Evolutionary conservation across 2,113 vertebrate species (phyloP), one percentile per base, ranked within the genome.

Genomic region (Ascaphus truei): DNA sequence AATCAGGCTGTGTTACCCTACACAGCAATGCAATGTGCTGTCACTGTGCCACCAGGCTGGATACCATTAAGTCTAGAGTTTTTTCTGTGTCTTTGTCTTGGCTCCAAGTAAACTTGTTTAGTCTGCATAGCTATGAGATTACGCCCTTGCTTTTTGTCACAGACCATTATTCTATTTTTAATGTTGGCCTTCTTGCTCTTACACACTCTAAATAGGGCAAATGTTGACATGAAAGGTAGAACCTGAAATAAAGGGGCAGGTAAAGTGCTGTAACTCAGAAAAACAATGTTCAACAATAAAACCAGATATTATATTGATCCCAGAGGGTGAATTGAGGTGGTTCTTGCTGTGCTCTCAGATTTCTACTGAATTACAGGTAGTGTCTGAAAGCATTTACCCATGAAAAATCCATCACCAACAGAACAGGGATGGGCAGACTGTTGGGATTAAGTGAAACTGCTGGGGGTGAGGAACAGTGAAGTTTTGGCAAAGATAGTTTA

Each of bases 91-190:
- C 36, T 68, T 68, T 57, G 52, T 25, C 22, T 34, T 68, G 52
- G 29, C 27, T 47, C 36, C 29, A 57, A 56, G 18, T 16, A 30
- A 58, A 53, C 52, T 68, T 68, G 64, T 57, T 47, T 68, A 56
- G 39, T 57, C 64, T 68, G 39, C 64, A 68, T 57, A 68, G 22
- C 29, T 48, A 22, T 11, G 52, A 57, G 39, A 58, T 68, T 68
- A 68, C 15, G 20, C 26, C 8, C 13, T 57, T 22, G 36, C 39
- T 16, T 31, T 23, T 67, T 67, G 53, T 57, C 43, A 26, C 23
- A 33, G 20, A 43, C 26, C 27, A 61, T 61, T 62, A 62, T 62
- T 22, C 26, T 62, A 34, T 68, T 47, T 68, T 68, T 41, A 18
- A 58, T 33, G 16, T 23, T 22, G 26, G 36, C 13, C 12, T 23